Evolutionary conservation across 1,140 invertebrate genomes (phyloP), one percentile per base, ranked within the genome.

Genomic region (Dreissena polymorpha): DNA sequence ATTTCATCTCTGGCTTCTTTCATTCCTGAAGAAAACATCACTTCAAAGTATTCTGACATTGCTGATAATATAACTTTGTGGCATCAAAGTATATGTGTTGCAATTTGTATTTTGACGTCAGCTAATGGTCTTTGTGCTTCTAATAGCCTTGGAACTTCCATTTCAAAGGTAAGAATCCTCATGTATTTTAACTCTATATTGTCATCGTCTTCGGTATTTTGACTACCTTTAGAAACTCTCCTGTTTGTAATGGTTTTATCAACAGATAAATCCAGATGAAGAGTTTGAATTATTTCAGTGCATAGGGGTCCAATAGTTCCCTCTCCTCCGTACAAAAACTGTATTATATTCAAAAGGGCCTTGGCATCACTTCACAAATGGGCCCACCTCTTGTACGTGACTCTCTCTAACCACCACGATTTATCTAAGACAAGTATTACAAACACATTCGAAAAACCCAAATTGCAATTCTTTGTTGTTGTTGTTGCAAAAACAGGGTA

Each of bases 21-120:
- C 83, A 90, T 89, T 0, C 88, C 87, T 13, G 89, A 88, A 8
- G 86, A 73, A 74, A 89, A 89, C 89, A 90, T 88, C 13, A 74
- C 84, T 57, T 88, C 75, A 75, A 87, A 87, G 77, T 87, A 87
- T 53, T 77, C 69, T 10, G 88, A 88, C 70, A 88, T 83, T 67
- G 84, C 80, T 63, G 72, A 81, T 53, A 88, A 69, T 13, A 89
- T 82, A 14, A 87, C 74, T 78, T 84, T 85, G 70, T 89, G 87
- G 63, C 87, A 88, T 23, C 72, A 49, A 71, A 84, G 82, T 13
- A 84, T 63, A 55, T 80, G 78, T 10, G 75, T 53, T 18, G 72
- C 85, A 0, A 83, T 77, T 53, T 81, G 79, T 12, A 88, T 86
- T 21, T 79, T 84, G 0, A 86, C 84, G 82, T 88, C 86, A 0